Evolutionary conservation across 2,113 vertebrate genomes (phyloP), one percentile per base, ranked within the genome.

Genomic region (Trochalopteron elliotii): DNA sequence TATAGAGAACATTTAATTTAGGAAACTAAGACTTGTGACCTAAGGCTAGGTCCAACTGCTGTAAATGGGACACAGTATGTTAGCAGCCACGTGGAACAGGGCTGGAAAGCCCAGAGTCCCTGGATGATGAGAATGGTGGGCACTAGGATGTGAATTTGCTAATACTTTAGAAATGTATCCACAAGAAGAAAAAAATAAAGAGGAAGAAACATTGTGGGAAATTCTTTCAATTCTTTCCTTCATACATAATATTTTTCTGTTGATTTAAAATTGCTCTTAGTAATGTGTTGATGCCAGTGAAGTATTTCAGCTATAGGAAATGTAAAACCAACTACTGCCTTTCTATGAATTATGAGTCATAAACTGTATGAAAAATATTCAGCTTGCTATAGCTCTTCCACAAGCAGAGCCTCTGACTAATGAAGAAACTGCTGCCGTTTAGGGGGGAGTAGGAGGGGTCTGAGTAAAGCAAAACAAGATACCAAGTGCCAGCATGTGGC

Each of bases 161-260:
- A 92, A 94, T 52, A 39, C 78, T 93, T 95, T 10, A 93, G 94
- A 97, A 97, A 97, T 92, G 74, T 75, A 77, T 95, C 63, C 69
- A 92, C 76, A 84, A 80, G 76, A 81, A 86, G 64, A 53, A 96
- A 89, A 88, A 81, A 84, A 74, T 44, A 40, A 49, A 55, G 65
- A 59, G 31, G 35, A 17, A 60, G 70, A 82, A 94, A 37, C 78
- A 74, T 87, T 89, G 65, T 94, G 87, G 96, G 95, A 97, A 96
- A 97, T 98, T 97, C 95, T 88, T 98, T 97, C 93, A 96, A 97
- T 98, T 97, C 95, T 88, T 98, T 97, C 93, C 95, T 88, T 96
- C 72, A 40, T 87, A 89, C 93, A 69, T 96, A 96, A 97, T 96
- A 93, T 83, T 94, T 90, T 97, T 92, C 96, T 95, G 81, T 95